Conservation (phyloP, 2,113 vertebrate species). For the Puma concolor region DNA sequence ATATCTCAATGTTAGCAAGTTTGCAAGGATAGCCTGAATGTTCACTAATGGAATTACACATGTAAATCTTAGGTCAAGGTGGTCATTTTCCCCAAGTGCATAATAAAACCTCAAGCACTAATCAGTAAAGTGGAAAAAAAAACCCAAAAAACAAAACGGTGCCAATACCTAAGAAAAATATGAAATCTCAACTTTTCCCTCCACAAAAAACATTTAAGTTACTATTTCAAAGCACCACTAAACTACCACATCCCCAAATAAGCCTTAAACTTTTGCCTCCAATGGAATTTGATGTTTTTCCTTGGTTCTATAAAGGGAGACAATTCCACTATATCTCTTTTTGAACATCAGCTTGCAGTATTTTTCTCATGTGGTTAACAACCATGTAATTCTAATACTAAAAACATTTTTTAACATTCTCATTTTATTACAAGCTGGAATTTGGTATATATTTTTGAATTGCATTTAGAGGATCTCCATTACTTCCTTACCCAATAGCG, state of each 20-base stretch:
- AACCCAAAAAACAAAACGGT: background rate
- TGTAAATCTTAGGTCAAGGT: background rate
- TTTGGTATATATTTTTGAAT: background rate
- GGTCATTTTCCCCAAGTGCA: background rate
- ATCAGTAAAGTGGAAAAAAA: constrained; percentile 56
- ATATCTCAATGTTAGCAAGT: background rate
- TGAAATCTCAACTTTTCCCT: background rate
- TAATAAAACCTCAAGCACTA: background rate
- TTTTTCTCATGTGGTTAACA: constrained; percentile 9
- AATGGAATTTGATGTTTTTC: background rate
- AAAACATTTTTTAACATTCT: constrained; percentile 38
- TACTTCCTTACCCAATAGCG: background rate
- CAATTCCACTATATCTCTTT: background rate
- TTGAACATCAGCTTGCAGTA: background rate
- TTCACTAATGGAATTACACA: background rate
- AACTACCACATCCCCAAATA: background rate
- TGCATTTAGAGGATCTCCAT: background rate
- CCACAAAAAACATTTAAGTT: background rate
- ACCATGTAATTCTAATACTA: background rate
- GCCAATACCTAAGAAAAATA: background rate
- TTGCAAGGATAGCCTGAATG: background rate
- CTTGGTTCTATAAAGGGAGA: background rate
- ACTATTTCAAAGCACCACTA: background rate
- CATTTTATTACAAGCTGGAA: constrained; percentile 5
- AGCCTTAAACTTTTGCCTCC: background rate